Base-by-base conservation (phyloP, 2,797 vertebrate genomes). In the Hoplostethus mediterraneus region DNA sequence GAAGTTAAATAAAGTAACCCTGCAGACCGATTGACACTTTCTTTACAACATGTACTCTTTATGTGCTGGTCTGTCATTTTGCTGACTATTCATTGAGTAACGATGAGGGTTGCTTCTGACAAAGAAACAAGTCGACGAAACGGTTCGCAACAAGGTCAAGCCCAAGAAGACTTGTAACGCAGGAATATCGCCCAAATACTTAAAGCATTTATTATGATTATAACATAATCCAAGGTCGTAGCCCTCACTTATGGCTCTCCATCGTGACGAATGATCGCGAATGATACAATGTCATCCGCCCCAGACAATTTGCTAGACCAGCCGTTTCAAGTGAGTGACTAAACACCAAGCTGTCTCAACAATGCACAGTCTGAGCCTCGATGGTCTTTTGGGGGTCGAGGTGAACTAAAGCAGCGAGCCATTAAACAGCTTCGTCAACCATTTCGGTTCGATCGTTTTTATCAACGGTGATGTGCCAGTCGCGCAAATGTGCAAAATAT, bases 81-180 rank as follows among this genome's bases (percentile, higher is more conserved):
- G 86, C 87, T 90, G 87, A 90, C 79, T 87, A 85, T 54, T 86
- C 85, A 63, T 75, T 7, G 76, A 81, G 72, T 66, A 45, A 36
- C 67, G 56, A 53, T 13, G 83, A 86, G 75, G 58, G 60, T 56
- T 59, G 87, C 73, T 42, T 65, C 79, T 79, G 84, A 92, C 92
- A 95, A 94, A 92, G 90, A 89, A 88, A 77, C 84, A 87, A 88
- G 71, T 81, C 82, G 80, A 76, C 82, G 61, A 81, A 89, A 74
- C 82, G 91, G 79, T 83, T 85, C 84, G 82, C 85, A 94, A 92
- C 92, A 94, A 95, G 94, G 93, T 95, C 94, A 94, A 81, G 65
- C 79, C 25, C 44, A 31, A 14, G 38, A 51, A 59, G 45, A 84
- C 73, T 60, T 45, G 63, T 33, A 73, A 71, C 68, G 71, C 70